Evolutionary conservation across 2,888 invertebrate genomes (phyloP).

Genomic region (Trichopoda pennipes): DNA sequence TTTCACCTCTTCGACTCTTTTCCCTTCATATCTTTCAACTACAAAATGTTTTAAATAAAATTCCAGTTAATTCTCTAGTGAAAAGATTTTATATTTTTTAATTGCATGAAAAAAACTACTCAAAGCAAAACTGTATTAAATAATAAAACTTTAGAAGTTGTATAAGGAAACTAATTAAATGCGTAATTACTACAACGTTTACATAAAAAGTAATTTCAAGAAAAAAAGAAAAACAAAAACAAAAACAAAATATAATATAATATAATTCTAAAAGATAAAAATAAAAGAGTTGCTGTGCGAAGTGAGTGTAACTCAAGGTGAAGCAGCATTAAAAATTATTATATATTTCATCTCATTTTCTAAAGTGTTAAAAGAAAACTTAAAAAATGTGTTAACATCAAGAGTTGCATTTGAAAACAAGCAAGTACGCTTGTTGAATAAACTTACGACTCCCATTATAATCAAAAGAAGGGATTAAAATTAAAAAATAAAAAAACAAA

Average conservation of each 20-base stretch:
- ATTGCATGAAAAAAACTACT: neutral
- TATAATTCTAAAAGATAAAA: constrained; percentile 20
- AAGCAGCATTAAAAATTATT: constrained; percentile 8
- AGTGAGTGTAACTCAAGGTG: constrained; percentile 30
- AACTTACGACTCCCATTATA: neutral
- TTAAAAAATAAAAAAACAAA: no score
- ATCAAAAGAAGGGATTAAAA: no score
- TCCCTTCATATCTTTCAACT: neutral
- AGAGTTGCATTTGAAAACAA: neutral
- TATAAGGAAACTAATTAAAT: constrained; percentile 60
- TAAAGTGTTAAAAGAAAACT: constrained; percentile 23
- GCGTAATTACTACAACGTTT: constrained; percentile 59
- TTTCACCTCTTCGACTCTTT: neutral
- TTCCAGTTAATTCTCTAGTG: constrained; percentile 17
- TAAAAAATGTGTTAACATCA: constrained; percentile 39
- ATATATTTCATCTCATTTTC: constrained; percentile 4
- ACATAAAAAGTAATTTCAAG: constrained; percentile 36
- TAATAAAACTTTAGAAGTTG: constrained; percentile 14
- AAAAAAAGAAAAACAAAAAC: constrained; percentile 8
- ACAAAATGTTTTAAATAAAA: constrained; percentile 5
- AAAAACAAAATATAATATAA: no score
- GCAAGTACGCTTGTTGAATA: constrained; percentile 9
- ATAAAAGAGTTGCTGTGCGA: constrained; percentile 20
- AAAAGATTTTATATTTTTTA: constrained; percentile 23
- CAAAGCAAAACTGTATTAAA: constrained; percentile 7